Base-by-base conservation (phyloP, 2,797 vertebrate genomes). In the Anableps anableps region DNA sequence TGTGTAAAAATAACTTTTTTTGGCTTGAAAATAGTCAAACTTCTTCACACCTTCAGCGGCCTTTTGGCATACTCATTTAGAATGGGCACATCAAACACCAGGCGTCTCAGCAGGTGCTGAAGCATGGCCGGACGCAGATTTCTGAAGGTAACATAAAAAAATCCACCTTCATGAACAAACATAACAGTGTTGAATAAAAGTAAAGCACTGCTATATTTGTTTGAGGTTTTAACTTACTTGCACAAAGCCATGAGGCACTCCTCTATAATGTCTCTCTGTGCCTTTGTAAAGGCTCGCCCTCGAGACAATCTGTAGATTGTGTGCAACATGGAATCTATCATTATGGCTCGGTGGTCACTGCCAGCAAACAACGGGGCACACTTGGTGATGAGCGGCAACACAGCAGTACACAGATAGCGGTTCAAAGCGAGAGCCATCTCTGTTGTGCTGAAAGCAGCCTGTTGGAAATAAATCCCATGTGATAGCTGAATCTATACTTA, bases 241-340 rank as follows among this genome's bases (percentile, higher is more conserved):
- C 97, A 98, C 48, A 99, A 95, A 0, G 97, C 96, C 97, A 99
- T 99, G 38, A 99, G 97, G 62, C 97, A 98, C 77, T 98, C 98
- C 89, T 99, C 98, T 72, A 99, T 98, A 82, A 97, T 96, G 43
- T 99, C 98, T 23, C 98, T 95, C 84, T 99, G 98, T 2, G 98
- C 98, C 91, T 99, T 99, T 64, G 98, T 99, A 87, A 99, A 96
- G 0, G 98, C 97, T 78, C 97, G 96, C 21, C 97, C 98, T 1
- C 97, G 96, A 26, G 98, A 99, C 45, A 99, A 94, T 5, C 98
- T 96, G 93, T 99, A 99, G 88, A 99, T 96, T 0, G 98, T 99
- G 91, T 99, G 98, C 75, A 99, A 94, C 98, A 99, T 98, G 81
- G 98, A 99, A 95, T 99, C 98, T n/a, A 99, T 97, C 97, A 99